Percentiles rank a stretch among this genome's conserved stretches.
phyloP scores from a whole-genome alignment of 2,888 invertebrate species.

The Acanthococcus lagerstroemiae region DNA sequence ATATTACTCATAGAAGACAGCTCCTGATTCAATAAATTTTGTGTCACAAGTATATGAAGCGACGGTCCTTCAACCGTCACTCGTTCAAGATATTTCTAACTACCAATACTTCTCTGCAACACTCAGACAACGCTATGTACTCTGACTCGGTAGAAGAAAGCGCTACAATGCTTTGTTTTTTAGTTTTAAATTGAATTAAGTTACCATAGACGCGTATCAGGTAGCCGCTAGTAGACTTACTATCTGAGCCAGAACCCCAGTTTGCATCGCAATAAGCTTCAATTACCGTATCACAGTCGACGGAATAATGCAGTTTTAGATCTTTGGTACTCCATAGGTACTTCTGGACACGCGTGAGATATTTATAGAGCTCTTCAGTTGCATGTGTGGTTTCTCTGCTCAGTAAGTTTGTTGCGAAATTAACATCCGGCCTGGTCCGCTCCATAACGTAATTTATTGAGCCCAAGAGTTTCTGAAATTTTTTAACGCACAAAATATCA shows the following conservation, averaged over 20 bases:
- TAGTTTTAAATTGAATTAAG: background rate
- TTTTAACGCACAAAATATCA: background rate
- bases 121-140: background rate
- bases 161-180: background rate
- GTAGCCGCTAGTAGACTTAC: background rate
- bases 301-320: background rate
- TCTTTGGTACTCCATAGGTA: background rate
- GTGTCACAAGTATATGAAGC: too few relatives aligned
- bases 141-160: slow-evolving; percentile 1
- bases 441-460: background rate
- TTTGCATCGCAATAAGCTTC: background rate
- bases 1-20: too few relatives aligned
- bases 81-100: background rate
- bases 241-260: background rate
- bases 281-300: background rate
- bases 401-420: background rate
- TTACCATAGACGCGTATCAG: background rate
- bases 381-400: background rate
- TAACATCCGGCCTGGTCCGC: background rate
- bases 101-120: background rate
- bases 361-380: background rate
- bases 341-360: background rate
- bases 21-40: too few relatives aligned
- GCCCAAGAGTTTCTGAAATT: background rate
- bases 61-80: too few relatives aligned